phyloP scores from a whole-genome alignment of 2,113 vertebrate genomes.

The Butastur rufipennis region DNA sequence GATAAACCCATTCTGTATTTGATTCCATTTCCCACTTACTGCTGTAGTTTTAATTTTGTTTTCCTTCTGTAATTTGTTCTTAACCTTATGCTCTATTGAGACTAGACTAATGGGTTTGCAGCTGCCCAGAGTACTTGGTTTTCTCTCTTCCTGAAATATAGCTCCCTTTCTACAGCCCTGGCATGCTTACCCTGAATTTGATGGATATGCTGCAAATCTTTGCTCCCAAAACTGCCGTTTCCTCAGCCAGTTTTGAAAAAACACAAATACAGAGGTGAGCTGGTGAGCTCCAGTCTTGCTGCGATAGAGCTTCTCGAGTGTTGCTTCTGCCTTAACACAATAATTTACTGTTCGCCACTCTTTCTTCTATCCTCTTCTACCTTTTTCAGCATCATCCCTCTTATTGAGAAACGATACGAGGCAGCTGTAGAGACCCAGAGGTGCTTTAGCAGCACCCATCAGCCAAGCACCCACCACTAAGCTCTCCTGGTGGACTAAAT shows the following conservation, averaged over 20 bases:
- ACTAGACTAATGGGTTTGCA: constrained; percentile 57
- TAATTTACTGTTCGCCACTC: background rate
- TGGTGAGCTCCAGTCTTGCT: background rate
- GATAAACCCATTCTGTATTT: constrained; percentile 46
- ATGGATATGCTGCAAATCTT: constrained; percentile 46
- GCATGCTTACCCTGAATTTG: constrained; percentile 32
- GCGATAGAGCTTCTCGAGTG: background rate
- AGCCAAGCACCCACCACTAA: background rate
- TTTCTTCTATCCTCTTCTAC: background rate
- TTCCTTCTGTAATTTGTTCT: constrained; percentile 58
- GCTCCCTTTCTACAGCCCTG: constrained; percentile 26
- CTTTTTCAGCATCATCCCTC: background rate
- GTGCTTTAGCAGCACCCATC: background rate
- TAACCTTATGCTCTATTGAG: constrained; percentile 55
- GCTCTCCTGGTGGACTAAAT: background rate
- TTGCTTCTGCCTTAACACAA: background rate
- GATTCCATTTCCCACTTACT: constrained; percentile 46
- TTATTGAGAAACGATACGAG: background rate
- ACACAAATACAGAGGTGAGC: background rate
- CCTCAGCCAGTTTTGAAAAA: background rate
- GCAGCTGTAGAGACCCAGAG: background rate
- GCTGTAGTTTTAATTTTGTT: constrained; percentile 56
- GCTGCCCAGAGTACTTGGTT: constrained; percentile 51
- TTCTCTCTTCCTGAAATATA: constrained; percentile 54
- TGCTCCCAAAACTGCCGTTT: constrained; percentile 25